Conservation (phyloP, 2,797 vertebrate species). For the Rhodeus uyekii region DNA sequence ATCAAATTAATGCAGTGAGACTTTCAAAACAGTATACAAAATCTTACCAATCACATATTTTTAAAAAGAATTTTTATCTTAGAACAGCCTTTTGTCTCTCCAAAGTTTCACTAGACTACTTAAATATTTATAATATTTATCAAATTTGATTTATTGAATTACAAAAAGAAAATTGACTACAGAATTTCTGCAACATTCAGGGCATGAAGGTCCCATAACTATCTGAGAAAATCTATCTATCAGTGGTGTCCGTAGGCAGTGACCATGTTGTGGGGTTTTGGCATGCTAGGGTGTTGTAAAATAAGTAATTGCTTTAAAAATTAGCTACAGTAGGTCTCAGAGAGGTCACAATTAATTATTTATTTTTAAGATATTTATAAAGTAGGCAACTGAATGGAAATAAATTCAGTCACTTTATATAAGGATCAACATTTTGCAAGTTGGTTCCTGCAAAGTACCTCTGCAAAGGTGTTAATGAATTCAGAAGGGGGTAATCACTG, state of each 20-base stretch:
- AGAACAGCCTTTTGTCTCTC: neutral
- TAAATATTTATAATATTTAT: no score
- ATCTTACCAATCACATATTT: neutral
- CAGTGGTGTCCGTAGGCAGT: neutral
- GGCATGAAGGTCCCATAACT: neutral
- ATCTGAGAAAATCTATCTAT: neutral
- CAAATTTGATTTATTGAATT: neutral
- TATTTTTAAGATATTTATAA: constrained; percentile 1
- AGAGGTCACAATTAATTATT: neutral
- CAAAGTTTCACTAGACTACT: neutral
- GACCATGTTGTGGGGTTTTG: neutral
- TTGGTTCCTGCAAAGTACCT: constrained; percentile 12
- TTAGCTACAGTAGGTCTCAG: neutral
- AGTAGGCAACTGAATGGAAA: constrained; percentile 24
- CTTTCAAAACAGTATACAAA: no score
- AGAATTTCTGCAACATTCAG: neutral
- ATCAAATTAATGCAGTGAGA: neutral
- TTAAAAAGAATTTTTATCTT: neutral
- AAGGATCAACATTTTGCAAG: constrained; percentile 35
- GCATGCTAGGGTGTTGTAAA: neutral
- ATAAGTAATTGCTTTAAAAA: neutral
- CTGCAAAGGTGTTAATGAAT: constrained; percentile 51
- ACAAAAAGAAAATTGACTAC: no score
- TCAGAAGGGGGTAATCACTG: constrained; percentile 41
- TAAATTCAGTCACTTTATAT: constrained; percentile 34